Conservation (phyloP, 2,888 invertebrate species). For the Drosophila ustulata region DNA sequence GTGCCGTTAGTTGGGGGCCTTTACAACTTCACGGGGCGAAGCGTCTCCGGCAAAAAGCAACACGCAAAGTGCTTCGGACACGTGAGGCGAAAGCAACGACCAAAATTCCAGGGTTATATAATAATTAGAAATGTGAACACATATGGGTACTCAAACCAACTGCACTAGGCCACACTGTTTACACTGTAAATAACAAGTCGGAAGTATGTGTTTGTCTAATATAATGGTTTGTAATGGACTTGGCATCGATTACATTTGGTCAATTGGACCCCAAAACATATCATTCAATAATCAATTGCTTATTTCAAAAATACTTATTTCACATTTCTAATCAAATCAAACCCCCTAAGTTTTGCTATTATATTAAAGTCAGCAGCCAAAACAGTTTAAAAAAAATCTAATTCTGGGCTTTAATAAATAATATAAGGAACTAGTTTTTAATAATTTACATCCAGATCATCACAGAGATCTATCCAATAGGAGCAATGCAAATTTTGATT, state of each 20-base stretch:
- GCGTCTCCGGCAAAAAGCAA: background rate
- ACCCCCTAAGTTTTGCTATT: no score
- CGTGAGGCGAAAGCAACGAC: conserved; percentile 38
- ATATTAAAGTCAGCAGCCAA: no score
- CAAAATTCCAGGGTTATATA: conserved; percentile 54
- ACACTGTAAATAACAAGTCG: conserved; percentile 41
- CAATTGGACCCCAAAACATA: background rate
- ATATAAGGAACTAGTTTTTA: no score
- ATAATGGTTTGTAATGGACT: background rate
- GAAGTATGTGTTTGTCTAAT: conserved; percentile 32
- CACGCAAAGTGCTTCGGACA: conserved; percentile 47
- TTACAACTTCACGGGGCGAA: conserved; percentile 8
- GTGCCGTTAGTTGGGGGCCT: conserved; percentile 27
- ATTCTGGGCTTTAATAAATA: no score
- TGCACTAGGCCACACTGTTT: conserved; percentile 26
- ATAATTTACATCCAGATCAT: no score
- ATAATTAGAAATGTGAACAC: conserved; percentile 33
- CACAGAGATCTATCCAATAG: no score
- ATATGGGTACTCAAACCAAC: background rate
- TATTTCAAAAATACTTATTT: background rate
- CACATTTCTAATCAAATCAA: background rate
- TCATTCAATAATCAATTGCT: background rate
- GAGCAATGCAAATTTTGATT: no score
- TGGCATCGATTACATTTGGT: background rate
- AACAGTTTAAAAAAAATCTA: no score